phyloP scores from a whole-genome alignment of 2,888 invertebrate species.

The Tenthredo amoena region DNA sequence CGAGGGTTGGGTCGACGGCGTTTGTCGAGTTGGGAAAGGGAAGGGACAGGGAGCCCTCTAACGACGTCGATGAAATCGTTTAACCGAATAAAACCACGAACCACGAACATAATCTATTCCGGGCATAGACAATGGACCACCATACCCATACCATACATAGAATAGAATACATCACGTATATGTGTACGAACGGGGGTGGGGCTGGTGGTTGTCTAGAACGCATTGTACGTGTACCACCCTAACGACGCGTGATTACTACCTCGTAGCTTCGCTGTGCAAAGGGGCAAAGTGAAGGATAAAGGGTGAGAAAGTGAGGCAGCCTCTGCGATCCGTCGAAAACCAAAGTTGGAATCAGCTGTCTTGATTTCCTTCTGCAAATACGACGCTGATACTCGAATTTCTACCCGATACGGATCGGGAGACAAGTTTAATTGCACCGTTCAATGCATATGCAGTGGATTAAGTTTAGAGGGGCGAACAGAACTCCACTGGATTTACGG shows the following conservation, averaged over 20 bases:
- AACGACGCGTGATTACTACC: slow-evolving; percentile 73
- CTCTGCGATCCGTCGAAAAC: background rate
- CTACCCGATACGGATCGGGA: background rate
- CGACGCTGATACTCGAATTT: background rate
- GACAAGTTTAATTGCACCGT: slow-evolving; percentile 39
- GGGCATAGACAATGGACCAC: slow-evolving; percentile 44
- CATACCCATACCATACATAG: slow-evolving; percentile 35
- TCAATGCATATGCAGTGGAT: background rate
- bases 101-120: slow-evolving; percentile 42
- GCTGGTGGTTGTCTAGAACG: slow-evolving; percentile 65
- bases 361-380: background rate
- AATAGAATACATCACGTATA: slow-evolving; percentile 21
- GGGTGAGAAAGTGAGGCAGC: background rate
- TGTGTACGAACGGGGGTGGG: background rate
- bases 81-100: slow-evolving; percentile 49
- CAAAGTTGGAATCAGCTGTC: slow-evolving; percentile 3
- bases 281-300: slow-evolving; percentile 14
- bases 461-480: background rate
- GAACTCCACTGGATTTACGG: background rate
- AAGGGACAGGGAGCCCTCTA: background rate
- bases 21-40: background rate
- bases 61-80: slow-evolving; percentile 50
- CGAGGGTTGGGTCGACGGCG: background rate
- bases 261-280: slow-evolving; percentile 13
- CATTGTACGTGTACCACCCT: slow-evolving; percentile 70